These are phyloP conservation scores for Disparrhopalites patrizii DNA, from an alignment of 2,888 invertebrate species.

Conservation along the genomic window DNA sequence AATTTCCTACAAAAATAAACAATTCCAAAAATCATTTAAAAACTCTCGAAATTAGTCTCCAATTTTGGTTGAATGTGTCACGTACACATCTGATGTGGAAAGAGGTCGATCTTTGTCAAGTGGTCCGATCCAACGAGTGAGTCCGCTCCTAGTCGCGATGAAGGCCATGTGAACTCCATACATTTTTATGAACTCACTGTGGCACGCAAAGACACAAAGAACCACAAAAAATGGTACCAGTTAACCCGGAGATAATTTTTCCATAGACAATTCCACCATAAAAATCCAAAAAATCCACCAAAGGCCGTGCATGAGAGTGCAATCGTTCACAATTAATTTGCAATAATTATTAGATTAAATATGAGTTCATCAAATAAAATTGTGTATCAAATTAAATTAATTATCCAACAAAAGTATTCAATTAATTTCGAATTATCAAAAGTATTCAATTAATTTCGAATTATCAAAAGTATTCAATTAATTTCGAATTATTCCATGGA, in stretches of 20 bases:
- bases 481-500: no score
- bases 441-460: no score
- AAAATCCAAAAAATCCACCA: conserved; percentile 2
- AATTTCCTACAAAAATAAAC: conserved; percentile 55
- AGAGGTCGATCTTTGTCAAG: conserved; percentile 13
- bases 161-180: conserved; percentile 82
- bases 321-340: no score
- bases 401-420: not conserved
- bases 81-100: conserved; percentile 24
- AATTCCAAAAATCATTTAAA: not conserved
- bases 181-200: conserved; percentile 74
- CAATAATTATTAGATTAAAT: no score
- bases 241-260: no score
- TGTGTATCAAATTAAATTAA: not conserved
- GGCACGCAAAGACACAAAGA: not conserved
- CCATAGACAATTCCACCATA: not conserved
- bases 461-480: no score
- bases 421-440: no score
- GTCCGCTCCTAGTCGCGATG: conserved; percentile 82
- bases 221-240: no score
- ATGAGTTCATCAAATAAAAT: not conserved
- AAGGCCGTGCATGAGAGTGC: no score
- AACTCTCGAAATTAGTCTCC: not conserved
- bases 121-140: conserved; percentile 80
- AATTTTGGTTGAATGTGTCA: not conserved